Evolutionary conservation across 2,888 invertebrate genomes (phyloP).

Genomic region (Oxytorus armatus): DNA sequence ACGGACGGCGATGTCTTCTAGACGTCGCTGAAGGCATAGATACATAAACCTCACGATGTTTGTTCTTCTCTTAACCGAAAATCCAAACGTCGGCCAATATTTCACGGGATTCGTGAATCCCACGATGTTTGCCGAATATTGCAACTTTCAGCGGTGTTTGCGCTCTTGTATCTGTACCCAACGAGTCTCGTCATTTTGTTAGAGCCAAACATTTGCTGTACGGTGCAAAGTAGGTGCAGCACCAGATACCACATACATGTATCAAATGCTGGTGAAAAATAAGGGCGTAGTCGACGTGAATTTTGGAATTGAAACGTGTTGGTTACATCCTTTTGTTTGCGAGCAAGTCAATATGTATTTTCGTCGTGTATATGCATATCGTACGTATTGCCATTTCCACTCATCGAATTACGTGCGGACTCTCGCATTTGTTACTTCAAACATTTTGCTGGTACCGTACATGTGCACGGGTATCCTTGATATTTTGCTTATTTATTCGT

Average conservation of each 20-base stretch:
- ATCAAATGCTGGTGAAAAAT: background rate
- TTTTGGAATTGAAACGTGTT: background rate
- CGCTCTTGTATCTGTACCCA: constrained; percentile 32
- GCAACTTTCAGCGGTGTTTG: constrained; percentile 39
- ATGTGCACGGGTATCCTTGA: constrained; percentile 57
- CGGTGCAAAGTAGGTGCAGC: constrained; percentile 30
- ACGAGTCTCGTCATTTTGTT: constrained; percentile 30
- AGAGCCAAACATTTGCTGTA: constrained; percentile 1
- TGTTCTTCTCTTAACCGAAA: constrained; percentile 14
- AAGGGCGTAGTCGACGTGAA: background rate
- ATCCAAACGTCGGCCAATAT: constrained; percentile 36
- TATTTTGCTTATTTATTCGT: constrained; percentile 56
- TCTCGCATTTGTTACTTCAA: constrained; percentile 12
- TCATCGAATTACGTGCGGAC: constrained; percentile 8
- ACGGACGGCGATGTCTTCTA: background rate
- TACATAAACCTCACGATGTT: background rate
- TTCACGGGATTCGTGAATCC: constrained; percentile 10
- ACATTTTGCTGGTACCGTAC: constrained; percentile 20
- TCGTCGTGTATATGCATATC: constrained; percentile 1
- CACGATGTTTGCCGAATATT: constrained; percentile 35
- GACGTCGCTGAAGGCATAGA: background rate
- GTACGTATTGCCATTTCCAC: background rate
- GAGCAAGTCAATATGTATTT: background rate
- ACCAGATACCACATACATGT: constrained; percentile 18
- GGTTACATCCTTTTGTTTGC: background rate